Evolutionary conservation across 1,140 invertebrate genomes (phyloP).

Genomic region (Diachasmimorpha longicaudata): DNA sequence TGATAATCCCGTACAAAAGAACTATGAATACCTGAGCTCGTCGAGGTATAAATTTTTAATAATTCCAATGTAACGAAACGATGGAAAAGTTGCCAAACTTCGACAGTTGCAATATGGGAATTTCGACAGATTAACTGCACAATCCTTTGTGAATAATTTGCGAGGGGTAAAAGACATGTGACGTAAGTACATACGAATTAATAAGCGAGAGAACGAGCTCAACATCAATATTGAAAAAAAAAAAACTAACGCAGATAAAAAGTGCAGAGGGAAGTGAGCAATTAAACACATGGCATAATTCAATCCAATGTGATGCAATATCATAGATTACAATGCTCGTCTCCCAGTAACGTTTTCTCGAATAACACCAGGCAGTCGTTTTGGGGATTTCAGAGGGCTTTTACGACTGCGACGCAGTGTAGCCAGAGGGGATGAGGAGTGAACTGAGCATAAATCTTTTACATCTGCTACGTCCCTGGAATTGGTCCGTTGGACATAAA

Average conservation of each 20-base stretch:
- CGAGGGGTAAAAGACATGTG: too few relatives aligned
- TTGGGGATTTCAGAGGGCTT: slow-evolving; percentile 14
- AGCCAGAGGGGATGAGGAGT: slow-evolving; percentile 21
- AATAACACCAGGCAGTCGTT: slow-evolving; percentile 13
- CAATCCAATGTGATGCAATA: slow-evolving; percentile 6
- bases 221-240: not conserved
- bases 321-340: slow-evolving; percentile 12
- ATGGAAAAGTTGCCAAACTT: too few relatives aligned
- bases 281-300: not conserved
- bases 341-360: not conserved
- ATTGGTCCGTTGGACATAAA: slow-evolving; percentile 27
- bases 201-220: not conserved
- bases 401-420: slow-evolving; percentile 14
- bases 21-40: too few relatives aligned
- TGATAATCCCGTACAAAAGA: too few relatives aligned
- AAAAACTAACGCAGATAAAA: not conserved
- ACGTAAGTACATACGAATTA: not conserved
- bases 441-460: slow-evolving; percentile 37
- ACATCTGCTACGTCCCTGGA: slow-evolving; percentile 29
- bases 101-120: too few relatives aligned
- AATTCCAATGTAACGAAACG: too few relatives aligned
- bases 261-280: not conserved
- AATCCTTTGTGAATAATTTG: too few relatives aligned
- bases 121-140: too few relatives aligned
- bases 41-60: too few relatives aligned